Percentiles rank a stretch among this genome's conserved stretches.
phyloP scores from a whole-genome alignment of 30 jellyfish, hydroid and myxozoan genomes.

The Hydractinia symbiolongicarpus region DNA sequence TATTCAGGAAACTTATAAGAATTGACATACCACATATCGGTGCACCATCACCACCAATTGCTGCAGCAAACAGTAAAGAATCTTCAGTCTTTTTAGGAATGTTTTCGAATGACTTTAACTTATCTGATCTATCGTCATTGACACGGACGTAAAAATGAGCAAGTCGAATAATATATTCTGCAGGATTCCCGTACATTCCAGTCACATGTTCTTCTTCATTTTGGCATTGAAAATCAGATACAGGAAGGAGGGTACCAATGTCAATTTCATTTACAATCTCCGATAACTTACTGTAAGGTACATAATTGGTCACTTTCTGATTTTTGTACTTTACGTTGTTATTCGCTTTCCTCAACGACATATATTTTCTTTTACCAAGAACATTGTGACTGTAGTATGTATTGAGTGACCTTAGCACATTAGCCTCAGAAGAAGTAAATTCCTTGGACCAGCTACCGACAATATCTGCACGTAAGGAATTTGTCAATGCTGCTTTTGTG shows the following conservation, averaged over 20 bases:
- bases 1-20: background rate
- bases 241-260: background rate
- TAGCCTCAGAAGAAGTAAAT: background rate
- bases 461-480: background rate
- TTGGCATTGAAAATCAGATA: background rate
- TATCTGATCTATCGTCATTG: background rate
- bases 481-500: background rate
- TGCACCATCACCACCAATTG: slow-evolving; percentile 5
- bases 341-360: background rate
- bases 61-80: background rate
- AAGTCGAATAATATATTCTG: background rate
- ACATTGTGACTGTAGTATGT: slow-evolving; percentile 1
- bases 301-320: background rate
- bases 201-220: background rate
- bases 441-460: background rate
- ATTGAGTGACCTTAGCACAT: background rate
- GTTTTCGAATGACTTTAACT: background rate
- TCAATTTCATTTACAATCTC: background rate
- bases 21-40: background rate
- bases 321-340: background rate
- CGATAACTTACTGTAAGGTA: background rate
- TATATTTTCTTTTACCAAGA: background rate
- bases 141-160: background rate
- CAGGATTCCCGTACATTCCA: background rate
- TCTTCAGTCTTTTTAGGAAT: background rate